These are phyloP conservation scores for Eptesicus fuscus DNA, from an alignment of 2,113 vertebrate genomes.

Conservation along the genomic window DNA sequence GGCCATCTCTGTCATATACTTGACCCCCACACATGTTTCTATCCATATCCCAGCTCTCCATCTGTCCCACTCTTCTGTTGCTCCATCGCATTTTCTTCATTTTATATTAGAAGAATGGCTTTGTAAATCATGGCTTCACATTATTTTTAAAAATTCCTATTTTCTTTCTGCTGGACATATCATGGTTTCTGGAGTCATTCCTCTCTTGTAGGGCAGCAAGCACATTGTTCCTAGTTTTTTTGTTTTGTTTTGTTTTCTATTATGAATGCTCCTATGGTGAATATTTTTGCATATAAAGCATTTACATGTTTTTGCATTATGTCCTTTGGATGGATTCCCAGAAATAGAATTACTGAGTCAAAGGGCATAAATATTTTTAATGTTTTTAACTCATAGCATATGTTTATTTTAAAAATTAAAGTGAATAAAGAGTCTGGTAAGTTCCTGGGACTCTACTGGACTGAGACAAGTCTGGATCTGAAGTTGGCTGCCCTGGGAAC, in stretches of 20 bases:
- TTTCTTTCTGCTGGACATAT: background rate
- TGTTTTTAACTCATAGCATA: constrained; percentile 65
- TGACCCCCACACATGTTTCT: fast-evolving
- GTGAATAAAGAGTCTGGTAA: constrained; percentile 50
- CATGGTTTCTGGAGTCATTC: background rate
- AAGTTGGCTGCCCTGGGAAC: background rate
- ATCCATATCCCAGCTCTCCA: no score
- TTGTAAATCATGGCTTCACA: background rate
- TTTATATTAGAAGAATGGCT: background rate
- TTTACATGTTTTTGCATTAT: constrained; percentile 75
- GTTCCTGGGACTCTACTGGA: background rate
- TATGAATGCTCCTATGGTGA: constrained; percentile 34
- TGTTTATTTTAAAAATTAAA: constrained; percentile 67
- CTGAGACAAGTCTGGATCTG: background rate
- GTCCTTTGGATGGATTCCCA: constrained; percentile 70
- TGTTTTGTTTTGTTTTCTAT: background rate
- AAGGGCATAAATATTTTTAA: constrained; percentile 73
- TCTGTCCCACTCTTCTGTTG: fast-evolving
- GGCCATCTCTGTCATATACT: fast-evolving
- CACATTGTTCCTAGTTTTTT: background rate
- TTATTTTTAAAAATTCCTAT: background rate
- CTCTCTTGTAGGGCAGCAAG: background rate
- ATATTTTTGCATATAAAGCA: constrained; percentile 60
- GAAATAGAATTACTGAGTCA: constrained; percentile 73
- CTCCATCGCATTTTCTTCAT: background rate